These are phyloP conservation scores for Nasonovia ribisnigri DNA, from an alignment of 2,888 invertebrate genomes.

Conservation along the genomic window DNA sequence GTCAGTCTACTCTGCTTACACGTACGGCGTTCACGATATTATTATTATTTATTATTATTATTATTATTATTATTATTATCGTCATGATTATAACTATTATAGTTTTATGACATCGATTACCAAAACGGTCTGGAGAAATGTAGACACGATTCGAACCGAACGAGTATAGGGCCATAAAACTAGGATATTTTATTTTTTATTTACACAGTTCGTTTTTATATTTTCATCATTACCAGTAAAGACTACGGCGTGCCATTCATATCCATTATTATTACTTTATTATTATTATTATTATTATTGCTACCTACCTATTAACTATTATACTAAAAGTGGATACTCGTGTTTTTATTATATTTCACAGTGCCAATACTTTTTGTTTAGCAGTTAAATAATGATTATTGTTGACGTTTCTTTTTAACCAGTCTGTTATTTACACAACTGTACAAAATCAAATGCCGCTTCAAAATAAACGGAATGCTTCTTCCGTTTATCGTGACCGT, in stretches of 20 bases:
- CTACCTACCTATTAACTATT: neutral
- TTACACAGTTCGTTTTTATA: constrained; percentile 20
- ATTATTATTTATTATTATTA: neutral
- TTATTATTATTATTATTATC: neutral
- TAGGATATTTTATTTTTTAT: constrained; percentile 1
- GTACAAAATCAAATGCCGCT: neutral
- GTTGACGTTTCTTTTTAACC: neutral
- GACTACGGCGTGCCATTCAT: constrained; percentile 30
- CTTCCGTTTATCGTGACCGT: neutral
- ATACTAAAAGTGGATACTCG: neutral
- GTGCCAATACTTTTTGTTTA: neutral
- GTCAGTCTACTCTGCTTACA: neutral
- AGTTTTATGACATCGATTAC: neutral
- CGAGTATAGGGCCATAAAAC: neutral
- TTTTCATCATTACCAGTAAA: neutral
- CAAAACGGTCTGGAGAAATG: neutral
- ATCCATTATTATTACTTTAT: neutral
- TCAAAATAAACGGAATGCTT: neutral
- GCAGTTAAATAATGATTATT: neutral
- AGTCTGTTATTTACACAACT: neutral
- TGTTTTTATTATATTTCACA: neutral
- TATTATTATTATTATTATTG: constrained; percentile 1
- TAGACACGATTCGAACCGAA: neutral
- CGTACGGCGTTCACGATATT: neutral
- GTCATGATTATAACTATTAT: neutral